A percentile compares a stretch with the other conserved stretches of the same genome.
phyloP scores from a whole-genome alignment of 1,140 invertebrate genomes.

The Trypoxylus dichotomus region DNA sequence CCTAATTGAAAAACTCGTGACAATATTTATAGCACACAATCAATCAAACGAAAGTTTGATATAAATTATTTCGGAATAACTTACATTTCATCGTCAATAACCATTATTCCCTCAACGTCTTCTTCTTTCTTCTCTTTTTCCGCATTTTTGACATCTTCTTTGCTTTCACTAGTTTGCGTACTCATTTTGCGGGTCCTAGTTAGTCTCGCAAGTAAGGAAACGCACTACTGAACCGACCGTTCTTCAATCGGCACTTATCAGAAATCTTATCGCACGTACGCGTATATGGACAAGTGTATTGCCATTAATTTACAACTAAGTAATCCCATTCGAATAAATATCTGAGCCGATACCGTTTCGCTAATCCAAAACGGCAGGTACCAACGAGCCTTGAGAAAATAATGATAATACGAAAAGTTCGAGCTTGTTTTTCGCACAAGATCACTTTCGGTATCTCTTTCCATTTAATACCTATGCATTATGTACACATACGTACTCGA shows the following conservation, averaged over 20 bases:
- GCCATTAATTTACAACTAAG: constrained; percentile 5
- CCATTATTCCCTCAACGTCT: background rate
- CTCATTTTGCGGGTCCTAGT: background rate
- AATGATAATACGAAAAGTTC: constrained; percentile 13
- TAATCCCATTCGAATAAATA: constrained; percentile 16
- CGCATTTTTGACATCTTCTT: background rate
- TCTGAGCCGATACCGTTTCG: background rate
- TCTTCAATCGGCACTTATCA: constrained; percentile 7
- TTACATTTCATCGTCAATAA: constrained; percentile 28
- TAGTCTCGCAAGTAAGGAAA: background rate
- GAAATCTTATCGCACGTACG: background rate
- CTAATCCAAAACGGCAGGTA: background rate
- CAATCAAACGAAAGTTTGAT: background rate
- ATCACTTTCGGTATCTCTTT: constrained; percentile 19
- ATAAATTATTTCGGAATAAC: background rate
- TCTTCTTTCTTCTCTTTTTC: background rate
- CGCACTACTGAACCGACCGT: background rate
- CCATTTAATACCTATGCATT: background rate
- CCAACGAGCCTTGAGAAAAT: background rate
- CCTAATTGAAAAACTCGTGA: background rate
- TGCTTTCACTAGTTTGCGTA: background rate
- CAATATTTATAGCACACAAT: background rate
- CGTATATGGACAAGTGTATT: background rate
- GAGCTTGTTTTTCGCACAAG: background rate
- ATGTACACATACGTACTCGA: background rate